These are phyloP conservation scores for Botrylloides violaceus DNA, from an alignment of 23 tunicate genomes.

Conservation along the genomic window DNA sequence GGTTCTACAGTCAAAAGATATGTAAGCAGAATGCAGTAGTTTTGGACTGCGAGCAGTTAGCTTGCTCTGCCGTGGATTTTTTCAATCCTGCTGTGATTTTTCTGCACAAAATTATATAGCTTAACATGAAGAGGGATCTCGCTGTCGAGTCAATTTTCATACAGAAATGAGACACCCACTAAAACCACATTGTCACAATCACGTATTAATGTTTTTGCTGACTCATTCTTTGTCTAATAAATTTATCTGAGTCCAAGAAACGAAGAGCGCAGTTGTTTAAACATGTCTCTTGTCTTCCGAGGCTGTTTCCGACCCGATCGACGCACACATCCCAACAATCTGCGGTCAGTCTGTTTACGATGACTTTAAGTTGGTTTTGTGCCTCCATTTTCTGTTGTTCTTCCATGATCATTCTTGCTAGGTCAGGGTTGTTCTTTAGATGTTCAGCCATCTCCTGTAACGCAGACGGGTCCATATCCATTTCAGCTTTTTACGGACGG, in stretches of 20 bases:
- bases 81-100: too few species aligned
- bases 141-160: too few species aligned
- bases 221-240: conserved; percentile 75
- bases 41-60: too few species aligned
- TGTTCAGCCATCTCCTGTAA: conserved; percentile 77
- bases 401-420: conserved; percentile 76
- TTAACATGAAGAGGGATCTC: too few species aligned
- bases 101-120: too few species aligned
- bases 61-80: too few species aligned
- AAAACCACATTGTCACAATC: background rate
- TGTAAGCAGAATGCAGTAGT: too few species aligned
- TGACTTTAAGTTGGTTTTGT: conserved; percentile 74
- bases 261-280: conserved; percentile 79
- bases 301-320: conserved; percentile 75
- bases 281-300: conserved; percentile 94
- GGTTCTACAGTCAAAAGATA: too few species aligned
- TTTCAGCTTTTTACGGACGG: background rate
- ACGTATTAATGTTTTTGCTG: conserved; percentile 22
- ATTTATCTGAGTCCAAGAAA: conserved; percentile 74
- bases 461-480: conserved; percentile 47
- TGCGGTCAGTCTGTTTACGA: conserved; percentile 68
- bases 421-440: conserved; percentile 80
- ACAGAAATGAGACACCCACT: too few species aligned
- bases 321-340: conserved; percentile 96
- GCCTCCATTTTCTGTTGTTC: conserved; percentile 96